Evolutionary conservation across 2,797 vertebrate genomes (phyloP), one percentile per base, ranked within the genome.

Genomic region (Strix occidentalis): DNA sequence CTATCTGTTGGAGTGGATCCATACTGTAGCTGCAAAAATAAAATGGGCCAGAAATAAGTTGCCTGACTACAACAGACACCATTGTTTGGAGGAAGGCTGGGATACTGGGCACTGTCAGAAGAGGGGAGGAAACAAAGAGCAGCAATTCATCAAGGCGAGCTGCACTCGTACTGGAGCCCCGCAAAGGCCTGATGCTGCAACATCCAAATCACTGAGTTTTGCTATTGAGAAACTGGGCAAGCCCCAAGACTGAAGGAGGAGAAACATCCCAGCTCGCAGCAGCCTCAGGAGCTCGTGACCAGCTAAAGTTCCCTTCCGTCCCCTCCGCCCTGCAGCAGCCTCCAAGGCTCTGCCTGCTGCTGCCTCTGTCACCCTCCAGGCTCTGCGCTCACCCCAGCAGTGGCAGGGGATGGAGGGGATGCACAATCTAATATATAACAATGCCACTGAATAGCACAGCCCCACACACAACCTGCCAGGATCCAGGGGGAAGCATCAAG

Each of bases 81-180:
- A 90, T 90, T 96, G 94, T 95, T 89, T 58, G 78, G 28, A 65
- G 84, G 85, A 80, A 95, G 78, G 75, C 93, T 90, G 91, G 95
- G 60, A 95, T 92, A 95, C 60, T 80, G 96, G 93, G 93, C 95
- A 96, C 95, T 87, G 86, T 92, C 88, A 96, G 86, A 90, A 76
- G 83, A 92, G 68, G 50, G 75, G 83, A 77, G 74, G 88, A 90
- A 96, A 96, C 85, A 96, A 96, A 95, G 93, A 94, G 71, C 68
- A 89, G 94, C 75, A 90, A 96, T 97, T 96, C 95, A 96, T 96
- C 90, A 93, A 76, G 65, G 74, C 54, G 15, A 90, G 69, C 90
- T 33, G 46, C 3, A 56, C 90, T 89, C 4, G 0, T 28, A 14
- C 84, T 35, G 72, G 46, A 93, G 90, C 84, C 78, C 68, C 37